Percentiles rank a stretch among this genome's conserved stretches.
These are phyloP conservation scores for Drosophila chauvacae DNA, from an alignment of 1,140 invertebrate species.

Conservation along the genomic window DNA sequence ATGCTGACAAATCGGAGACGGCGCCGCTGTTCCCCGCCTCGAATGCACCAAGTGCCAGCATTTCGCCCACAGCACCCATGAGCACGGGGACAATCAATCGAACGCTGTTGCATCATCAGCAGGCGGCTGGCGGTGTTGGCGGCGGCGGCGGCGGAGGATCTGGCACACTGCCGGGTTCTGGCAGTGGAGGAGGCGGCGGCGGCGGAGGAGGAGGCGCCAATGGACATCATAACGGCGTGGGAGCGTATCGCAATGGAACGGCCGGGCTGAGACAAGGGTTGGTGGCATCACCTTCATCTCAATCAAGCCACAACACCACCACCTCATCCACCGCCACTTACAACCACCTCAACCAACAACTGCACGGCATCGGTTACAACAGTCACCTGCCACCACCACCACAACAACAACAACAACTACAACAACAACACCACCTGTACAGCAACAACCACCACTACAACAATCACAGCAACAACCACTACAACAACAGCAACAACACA, in stretches of 20 bases:
- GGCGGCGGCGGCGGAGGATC: conserved; percentile 39
- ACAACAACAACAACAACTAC: conserved; percentile 60
- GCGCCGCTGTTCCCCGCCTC: conserved; percentile 80
- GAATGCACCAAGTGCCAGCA: conserved; percentile 79
- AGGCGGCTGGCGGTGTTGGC: conserved; percentile 56
- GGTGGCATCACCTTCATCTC: conserved; percentile 75
- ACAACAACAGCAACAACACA: conserved; percentile 52
- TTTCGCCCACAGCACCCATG: conserved; percentile 78
- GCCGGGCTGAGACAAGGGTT: conserved; percentile 84
- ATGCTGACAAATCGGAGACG: conserved; percentile 80
- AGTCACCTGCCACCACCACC: conserved; percentile 51
- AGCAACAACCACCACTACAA: conserved; percentile 49
- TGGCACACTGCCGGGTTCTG: conserved; percentile 55
- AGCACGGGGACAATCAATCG: conserved; percentile 83
- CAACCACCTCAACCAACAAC: conserved; percentile 63
- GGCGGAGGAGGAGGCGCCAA: conserved; percentile 39
- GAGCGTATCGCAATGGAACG: conserved; percentile 69
- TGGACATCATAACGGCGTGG: conserved; percentile 55
- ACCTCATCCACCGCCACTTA: conserved; percentile 70
- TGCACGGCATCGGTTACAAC: conserved; percentile 57
- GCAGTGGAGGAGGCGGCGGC: conserved; percentile 36
- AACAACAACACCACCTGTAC: conserved; percentile 45
- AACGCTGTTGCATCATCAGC: conserved; percentile 83
- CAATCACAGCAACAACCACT: conserved; percentile 50
- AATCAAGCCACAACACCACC: conserved; percentile 73